Conservation (phyloP, 2,113 vertebrate species). For the Todiramphus chloris region DNA sequence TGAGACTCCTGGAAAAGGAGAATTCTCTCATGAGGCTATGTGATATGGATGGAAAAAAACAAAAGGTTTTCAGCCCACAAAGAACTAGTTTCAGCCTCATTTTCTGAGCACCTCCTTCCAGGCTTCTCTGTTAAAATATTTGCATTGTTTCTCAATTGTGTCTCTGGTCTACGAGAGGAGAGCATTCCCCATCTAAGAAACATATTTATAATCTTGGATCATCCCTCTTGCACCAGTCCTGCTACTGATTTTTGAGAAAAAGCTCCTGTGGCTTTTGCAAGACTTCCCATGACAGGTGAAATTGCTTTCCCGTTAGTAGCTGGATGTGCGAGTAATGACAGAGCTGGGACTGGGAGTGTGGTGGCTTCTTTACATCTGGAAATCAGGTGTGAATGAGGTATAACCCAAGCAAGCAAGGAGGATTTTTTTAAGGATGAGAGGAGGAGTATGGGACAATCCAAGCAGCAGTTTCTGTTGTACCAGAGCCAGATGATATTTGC, state of each 20-base stretch:
- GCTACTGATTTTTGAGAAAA: background rate
- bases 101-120: background rate
- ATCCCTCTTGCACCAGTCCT: background rate
- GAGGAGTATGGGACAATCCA: too few species aligned
- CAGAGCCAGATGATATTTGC: background rate
- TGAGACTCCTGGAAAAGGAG: background rate
- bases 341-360: background rate
- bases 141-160: background rate
- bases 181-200: background rate
- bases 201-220: background rate
- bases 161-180: background rate
- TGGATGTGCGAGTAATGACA: background rate
- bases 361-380: background rate
- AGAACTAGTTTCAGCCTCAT: background rate
- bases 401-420: background rate
- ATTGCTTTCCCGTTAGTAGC: background rate
- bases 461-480: background rate
- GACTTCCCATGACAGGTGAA: background rate
- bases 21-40: background rate
- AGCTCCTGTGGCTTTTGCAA: background rate
- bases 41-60: background rate
- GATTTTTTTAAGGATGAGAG: background rate
- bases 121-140: background rate
- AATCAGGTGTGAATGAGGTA: background rate
- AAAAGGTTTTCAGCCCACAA: background rate